Percentiles rank a stretch among this genome's conserved stretches.
These are phyloP conservation scores for Alviniconcha strummeri DNA, from an alignment of 2,888 invertebrate species.

Conservation along the genomic window DNA sequence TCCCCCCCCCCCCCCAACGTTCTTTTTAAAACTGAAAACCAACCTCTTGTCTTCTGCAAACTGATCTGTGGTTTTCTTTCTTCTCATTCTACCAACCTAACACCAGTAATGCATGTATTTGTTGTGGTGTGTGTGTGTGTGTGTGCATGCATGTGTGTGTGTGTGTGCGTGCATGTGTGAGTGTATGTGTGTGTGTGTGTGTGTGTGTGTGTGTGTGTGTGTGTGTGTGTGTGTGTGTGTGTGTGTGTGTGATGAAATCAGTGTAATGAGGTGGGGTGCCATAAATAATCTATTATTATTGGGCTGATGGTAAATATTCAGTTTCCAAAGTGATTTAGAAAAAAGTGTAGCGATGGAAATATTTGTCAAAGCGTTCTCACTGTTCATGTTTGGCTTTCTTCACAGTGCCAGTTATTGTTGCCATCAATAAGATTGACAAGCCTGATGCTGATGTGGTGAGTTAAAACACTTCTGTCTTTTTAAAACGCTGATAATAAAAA, in stretches of 20 bases:
- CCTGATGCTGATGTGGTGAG: slow-evolving; percentile 89
- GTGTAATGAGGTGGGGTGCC: no score
- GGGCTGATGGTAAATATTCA: no score
- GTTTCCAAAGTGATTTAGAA: no score
- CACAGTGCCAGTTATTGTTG: slow-evolving; percentile 94
- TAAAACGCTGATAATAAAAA: not conserved
- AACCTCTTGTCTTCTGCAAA: no score
- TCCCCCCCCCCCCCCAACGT: no score
- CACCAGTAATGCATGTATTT: no score
- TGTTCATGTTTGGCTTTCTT: slow-evolving; percentile 59
- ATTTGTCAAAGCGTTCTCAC: no score
- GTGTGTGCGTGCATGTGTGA: not conserved
- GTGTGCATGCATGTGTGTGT: not conserved
- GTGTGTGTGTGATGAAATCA: not conserved
- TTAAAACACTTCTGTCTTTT: slow-evolving; percentile 34
- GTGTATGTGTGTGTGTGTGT: not conserved
- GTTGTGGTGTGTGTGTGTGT: not conserved
- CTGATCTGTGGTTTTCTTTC: no score
- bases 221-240: not conserved
- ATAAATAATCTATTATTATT: no score
- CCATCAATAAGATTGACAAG: slow-evolving; percentile 98
- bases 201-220: not conserved
- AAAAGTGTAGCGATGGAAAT: no score
- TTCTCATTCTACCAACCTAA: no score
- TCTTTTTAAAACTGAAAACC: no score